Conservation (phyloP, 2,888 invertebrate species). For the Meloe dianella region DNA sequence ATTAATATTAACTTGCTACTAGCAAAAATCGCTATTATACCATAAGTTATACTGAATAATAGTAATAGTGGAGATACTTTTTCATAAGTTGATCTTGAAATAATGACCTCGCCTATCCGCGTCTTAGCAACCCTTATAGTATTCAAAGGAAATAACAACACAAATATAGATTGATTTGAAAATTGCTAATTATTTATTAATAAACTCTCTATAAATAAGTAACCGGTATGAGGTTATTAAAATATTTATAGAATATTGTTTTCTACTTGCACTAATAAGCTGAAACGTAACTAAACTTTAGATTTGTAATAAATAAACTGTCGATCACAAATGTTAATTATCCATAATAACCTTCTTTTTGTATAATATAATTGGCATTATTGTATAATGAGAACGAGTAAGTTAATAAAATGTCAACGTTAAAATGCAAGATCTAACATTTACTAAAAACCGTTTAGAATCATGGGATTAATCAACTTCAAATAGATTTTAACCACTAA, state of each 20-base stretch:
- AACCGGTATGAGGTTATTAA: neutral
- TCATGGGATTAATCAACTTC: neutral
- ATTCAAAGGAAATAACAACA: too few relatives aligned
- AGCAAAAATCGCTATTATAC: too few relatives aligned
- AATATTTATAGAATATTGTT: neutral
- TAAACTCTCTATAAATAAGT: neutral
- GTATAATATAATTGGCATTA: neutral
- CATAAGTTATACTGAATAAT: too few relatives aligned
- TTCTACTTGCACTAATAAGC: neutral
- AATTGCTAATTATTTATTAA: neutral
- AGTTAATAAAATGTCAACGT: neutral
- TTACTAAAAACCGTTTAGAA: neutral
- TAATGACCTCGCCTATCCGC: too few relatives aligned
- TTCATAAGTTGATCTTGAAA: too few relatives aligned
- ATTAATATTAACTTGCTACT: too few relatives aligned
- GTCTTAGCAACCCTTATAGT: too few relatives aligned
- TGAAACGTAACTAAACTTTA: neutral
- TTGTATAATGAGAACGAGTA: neutral
- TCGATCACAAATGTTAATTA: neutral
- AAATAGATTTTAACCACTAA: conserved; percentile 4
- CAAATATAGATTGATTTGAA: neutral
- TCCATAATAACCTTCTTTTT: neutral
- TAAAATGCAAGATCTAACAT: neutral
- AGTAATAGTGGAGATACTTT: too few relatives aligned
- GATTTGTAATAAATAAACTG: neutral